Conservation (phyloP, 2,113 vertebrate genomes). For the Aepyceros melampus region DNA sequence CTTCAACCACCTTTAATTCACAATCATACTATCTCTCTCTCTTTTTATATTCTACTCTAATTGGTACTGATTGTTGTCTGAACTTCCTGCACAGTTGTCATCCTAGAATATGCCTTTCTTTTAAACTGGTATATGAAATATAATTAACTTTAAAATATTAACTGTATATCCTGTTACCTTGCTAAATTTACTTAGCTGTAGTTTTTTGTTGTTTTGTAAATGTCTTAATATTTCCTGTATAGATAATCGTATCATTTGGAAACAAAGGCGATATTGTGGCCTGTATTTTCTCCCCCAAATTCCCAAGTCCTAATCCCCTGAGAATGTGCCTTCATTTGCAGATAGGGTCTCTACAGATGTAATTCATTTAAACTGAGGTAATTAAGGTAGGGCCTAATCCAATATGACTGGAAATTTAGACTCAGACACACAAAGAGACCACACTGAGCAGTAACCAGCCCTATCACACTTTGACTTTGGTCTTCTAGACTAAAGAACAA, state of each 20-base stretch:
- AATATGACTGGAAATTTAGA: background rate
- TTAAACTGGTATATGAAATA: background rate
- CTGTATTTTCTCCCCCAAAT: background rate
- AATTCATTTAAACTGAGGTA: background rate
- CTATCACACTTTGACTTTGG: background rate
- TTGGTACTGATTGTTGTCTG: background rate
- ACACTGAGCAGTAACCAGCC: background rate
- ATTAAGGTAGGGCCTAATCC: background rate
- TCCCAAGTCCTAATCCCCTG: background rate
- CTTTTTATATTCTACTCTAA: background rate
- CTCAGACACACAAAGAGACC: background rate
- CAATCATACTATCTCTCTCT: background rate
- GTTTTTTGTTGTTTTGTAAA: background rate
- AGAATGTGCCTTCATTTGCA: background rate
- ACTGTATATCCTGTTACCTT: background rate
- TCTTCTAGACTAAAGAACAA: background rate
- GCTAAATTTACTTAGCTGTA: background rate
- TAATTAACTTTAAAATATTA: background rate
- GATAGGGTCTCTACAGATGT: background rate
- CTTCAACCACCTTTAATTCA: background rate
- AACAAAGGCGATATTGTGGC: background rate
- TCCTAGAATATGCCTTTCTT: background rate
- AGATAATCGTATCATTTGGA: background rate
- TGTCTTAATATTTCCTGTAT: background rate
- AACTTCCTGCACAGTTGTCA: background rate